phyloP scores from a whole-genome alignment of 1,140 invertebrate genomes.

The Dendrolimus punctatus region DNA sequence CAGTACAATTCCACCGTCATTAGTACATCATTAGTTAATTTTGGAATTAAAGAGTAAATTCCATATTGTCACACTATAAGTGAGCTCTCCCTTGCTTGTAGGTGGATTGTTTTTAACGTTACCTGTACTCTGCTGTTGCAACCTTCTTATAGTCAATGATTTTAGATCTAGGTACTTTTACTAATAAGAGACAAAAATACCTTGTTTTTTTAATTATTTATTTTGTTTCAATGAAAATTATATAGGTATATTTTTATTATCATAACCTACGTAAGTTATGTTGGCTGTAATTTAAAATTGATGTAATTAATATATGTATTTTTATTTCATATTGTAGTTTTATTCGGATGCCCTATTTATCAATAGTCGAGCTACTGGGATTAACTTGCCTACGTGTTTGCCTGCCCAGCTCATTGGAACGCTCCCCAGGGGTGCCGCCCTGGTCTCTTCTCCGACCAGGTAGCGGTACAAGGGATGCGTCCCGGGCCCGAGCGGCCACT shows the following conservation, averaged over 20 bases:
- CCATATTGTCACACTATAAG: slow-evolving; percentile 64
- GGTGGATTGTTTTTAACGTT: slow-evolving; percentile 64
- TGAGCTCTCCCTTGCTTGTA: slow-evolving; percentile 66
- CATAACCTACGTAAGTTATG: slow-evolving; percentile 66
- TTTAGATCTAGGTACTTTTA: slow-evolving; percentile 59
- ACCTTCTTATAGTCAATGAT: slow-evolving; percentile 65
- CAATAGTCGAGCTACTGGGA: no score
- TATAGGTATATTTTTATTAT: slow-evolving; percentile 72
- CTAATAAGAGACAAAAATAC: slow-evolving; percentile 60
- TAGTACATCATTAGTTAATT: slow-evolving; percentile 60
- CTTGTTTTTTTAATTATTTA: slow-evolving; percentile 68
- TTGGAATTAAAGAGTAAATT: slow-evolving; percentile 64
- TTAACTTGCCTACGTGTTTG: no score
- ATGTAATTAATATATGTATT: slow-evolving; percentile 72
- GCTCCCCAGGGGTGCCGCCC: no score
- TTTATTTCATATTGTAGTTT: slow-evolving; percentile 57
- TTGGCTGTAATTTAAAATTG: slow-evolving; percentile 71
- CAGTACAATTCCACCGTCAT: slow-evolving; percentile 20
- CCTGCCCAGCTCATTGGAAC: no score
- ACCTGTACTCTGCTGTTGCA: slow-evolving; percentile 59
- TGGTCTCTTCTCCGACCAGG: no score
- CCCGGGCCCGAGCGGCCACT: no score
- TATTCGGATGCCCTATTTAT: not conserved
- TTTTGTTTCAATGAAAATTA: slow-evolving; percentile 70
- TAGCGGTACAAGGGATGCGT: no score